Evolutionary conservation across 2,888 invertebrate genomes (phyloP).

Genomic region (Alloplasta piceator): DNA sequence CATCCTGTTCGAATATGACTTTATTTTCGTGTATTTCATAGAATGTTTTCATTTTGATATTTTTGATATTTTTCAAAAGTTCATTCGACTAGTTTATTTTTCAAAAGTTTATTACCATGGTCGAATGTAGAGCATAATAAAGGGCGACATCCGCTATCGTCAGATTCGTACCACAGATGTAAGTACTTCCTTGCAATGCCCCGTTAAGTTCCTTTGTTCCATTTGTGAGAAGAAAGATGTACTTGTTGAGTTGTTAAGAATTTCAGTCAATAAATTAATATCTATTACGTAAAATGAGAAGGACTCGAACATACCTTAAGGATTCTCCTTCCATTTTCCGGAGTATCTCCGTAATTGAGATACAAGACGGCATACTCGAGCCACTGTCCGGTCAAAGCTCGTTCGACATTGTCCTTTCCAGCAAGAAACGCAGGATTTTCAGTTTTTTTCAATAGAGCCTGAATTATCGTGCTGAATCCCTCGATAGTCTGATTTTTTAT

Average conservation of each 20-base stretch:
- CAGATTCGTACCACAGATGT: conserved; percentile 85
- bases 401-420: conserved; percentile 74
- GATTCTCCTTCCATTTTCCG: conserved; percentile 83
- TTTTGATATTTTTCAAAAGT: no score
- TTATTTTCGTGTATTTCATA: conserved; percentile 54
- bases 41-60: conserved; percentile 57
- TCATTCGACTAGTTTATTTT: conserved; percentile 26
- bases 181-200: conserved; percentile 84
- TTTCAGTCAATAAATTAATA: neutral
- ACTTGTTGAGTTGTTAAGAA: conserved; percentile 4
- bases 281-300: neutral
- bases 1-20: no score
- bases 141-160: conserved; percentile 89
- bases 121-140: conserved; percentile 87
- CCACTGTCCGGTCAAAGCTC: conserved; percentile 85
- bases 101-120: conserved; percentile 85
- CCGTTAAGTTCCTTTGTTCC: conserved; percentile 85
- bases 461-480: conserved; percentile 79
- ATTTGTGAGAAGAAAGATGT: conserved; percentile 16
- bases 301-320: conserved; percentile 82
- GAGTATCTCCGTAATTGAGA: conserved; percentile 84
- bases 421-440: conserved; percentile 71
- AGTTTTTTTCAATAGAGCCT: conserved; percentile 74
- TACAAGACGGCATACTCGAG: conserved; percentile 87
- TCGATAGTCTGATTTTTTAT: conserved; percentile 71